A percentile compares a stretch with the other conserved stretches of the same genome.
These are phyloP conservation scores for Nyctibius grandis DNA, from an alignment of 2,797 vertebrate species.

Conservation along the genomic window DNA sequence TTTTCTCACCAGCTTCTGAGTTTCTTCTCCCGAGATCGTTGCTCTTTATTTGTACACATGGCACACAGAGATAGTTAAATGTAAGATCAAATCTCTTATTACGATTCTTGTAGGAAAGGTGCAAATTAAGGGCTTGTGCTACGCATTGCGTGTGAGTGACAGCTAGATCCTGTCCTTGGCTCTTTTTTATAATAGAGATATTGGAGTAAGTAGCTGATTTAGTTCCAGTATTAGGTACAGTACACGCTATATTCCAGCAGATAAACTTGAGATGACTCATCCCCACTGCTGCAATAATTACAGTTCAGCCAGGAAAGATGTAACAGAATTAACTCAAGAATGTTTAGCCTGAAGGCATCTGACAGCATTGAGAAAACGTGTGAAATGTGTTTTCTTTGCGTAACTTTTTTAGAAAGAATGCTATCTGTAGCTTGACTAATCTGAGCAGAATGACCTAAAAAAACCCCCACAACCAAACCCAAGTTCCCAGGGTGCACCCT, in stretches of 20 bases:
- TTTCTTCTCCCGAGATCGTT: not conserved
- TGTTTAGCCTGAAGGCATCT: not conserved
- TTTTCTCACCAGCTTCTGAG: not conserved
- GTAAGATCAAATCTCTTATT: not conserved
- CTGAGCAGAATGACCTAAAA: not conserved
- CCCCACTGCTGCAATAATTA: not conserved
- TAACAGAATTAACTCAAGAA: not conserved
- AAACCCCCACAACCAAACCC: fast-evolving
- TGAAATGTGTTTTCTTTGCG: not conserved
- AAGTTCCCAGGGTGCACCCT: not conserved
- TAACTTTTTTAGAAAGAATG: not conserved
- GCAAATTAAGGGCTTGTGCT: not conserved
- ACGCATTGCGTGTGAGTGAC: not conserved
- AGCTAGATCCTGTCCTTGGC: not conserved
- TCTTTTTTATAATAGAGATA: not conserved
- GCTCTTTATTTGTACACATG: not conserved
- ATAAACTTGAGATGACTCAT: not conserved
- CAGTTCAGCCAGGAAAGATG: not conserved
- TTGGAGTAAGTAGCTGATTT: not conserved
- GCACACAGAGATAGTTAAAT: not conserved
- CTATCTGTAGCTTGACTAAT: not conserved
- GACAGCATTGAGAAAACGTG: not conserved
- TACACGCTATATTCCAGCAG: not conserved
- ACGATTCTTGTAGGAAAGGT: not conserved
- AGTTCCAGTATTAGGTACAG: not conserved